Conservation (phyloP, 2,113 vertebrate genomes). For the Acanthisitta chloris region DNA sequence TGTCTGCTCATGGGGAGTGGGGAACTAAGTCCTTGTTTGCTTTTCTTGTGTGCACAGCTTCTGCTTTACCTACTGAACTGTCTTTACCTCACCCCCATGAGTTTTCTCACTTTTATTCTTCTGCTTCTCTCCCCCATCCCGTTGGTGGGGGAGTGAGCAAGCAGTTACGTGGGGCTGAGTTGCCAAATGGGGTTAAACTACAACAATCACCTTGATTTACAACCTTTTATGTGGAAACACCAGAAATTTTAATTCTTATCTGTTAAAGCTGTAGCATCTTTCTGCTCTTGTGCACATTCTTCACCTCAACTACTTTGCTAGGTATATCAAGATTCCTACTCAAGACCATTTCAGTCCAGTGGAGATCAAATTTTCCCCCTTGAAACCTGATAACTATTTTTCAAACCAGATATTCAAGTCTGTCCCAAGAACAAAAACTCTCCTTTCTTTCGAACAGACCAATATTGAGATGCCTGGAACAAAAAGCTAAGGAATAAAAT, state of each 20-base stretch:
- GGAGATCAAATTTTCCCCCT: background rate
- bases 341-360: background rate
- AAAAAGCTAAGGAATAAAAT: background rate
- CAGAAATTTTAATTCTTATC: background rate
- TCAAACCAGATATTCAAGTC: background rate
- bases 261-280: background rate
- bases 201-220: background rate
- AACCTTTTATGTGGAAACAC: background rate
- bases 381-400: background rate
- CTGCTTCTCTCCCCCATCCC: background rate
- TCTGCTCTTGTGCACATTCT: background rate
- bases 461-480: background rate
- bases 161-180: background rate
- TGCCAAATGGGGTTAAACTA: background rate
- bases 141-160: background rate
- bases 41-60: accelerated
- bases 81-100: background rate
- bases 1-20: background rate
- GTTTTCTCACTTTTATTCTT: background rate
- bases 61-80: background rate
- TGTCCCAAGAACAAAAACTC: background rate
- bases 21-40: accelerated
- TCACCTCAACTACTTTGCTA: background rate
- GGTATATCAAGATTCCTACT: background rate
- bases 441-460: background rate